Conservation (phyloP, 2,797 vertebrate species). For the Botia almorhae region DNA sequence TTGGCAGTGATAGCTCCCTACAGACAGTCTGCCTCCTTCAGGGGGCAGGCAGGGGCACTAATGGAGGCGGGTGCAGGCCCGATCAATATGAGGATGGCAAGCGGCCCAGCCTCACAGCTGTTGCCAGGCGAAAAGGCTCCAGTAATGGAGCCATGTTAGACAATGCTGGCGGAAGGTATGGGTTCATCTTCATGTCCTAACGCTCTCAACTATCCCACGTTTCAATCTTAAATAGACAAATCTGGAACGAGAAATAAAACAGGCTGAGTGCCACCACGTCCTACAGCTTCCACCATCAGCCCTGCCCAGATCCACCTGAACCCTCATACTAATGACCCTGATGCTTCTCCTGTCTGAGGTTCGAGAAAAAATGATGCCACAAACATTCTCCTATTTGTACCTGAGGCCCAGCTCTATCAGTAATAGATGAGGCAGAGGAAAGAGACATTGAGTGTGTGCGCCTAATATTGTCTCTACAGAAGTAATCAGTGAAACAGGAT, state of each 20-base stretch:
- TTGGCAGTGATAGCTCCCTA: slow-evolving; percentile 63
- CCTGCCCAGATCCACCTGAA: background rate
- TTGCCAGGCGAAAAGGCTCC: slow-evolving; percentile 63
- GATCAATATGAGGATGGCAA: slow-evolving; percentile 75
- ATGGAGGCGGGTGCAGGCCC: slow-evolving; percentile 75
- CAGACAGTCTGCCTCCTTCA: slow-evolving; percentile 77
- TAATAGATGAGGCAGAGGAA: slow-evolving; percentile 29
- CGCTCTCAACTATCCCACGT: slow-evolving; percentile 33
- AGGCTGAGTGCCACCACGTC: slow-evolving; percentile 10
- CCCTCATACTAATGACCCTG: slow-evolving; percentile 31
- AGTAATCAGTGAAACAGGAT: slow-evolving; percentile 51
- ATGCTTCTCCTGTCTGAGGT: slow-evolving; percentile 18
- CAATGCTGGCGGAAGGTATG: slow-evolving; percentile 44
- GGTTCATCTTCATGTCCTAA: slow-evolving; percentile 52
- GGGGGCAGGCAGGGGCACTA: slow-evolving; percentile 74
- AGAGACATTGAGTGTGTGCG: slow-evolving; percentile 13
- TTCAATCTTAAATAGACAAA: slow-evolving; percentile 45
- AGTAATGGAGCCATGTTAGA: slow-evolving; percentile 60
- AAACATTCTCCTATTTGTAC: slow-evolving; percentile 36
- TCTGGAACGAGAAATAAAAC: slow-evolving; percentile 24
- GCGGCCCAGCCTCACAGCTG: slow-evolving; percentile 69
- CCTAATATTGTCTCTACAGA: slow-evolving; percentile 29
- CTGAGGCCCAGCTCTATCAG: slow-evolving; percentile 13
- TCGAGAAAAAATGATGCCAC: slow-evolving; percentile 35
- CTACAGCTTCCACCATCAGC: background rate